Base-by-base conservation (phyloP, 92 coral and sea anemone genomes). In the Ricordea florida region DNA sequence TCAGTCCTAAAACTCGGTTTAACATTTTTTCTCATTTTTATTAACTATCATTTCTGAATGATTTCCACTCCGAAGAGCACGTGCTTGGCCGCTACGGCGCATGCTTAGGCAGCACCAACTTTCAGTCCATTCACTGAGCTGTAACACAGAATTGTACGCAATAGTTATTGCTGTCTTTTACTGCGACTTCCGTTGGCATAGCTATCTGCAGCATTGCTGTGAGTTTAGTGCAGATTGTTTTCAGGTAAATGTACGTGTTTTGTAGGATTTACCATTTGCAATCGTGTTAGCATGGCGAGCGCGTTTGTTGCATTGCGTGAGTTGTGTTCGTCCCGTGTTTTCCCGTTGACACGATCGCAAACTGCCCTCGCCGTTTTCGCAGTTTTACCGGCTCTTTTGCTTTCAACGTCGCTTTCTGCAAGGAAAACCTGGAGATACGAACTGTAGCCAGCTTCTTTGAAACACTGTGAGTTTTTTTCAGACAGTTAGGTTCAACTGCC, bases 31-130 rank as follows among this genome's bases (percentile, higher is more conserved):
- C 17, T 40, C 38, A 53, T 69, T 37, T 37, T 49, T 37, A 52
- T 69, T 62, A 52, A 69, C 51, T 69, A n/a, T 52, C 63, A 69
- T 69, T 64, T 22, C 40, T 14, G 2, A 36, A 11, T 51, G 53
- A 51, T 70, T 62, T 40, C 53, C 65, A 70, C 34, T 57, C 34
- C 26, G 30, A 6, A 29, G 77, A 53, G 36, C 77, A 70, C 77
- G 77, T 70, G 77, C 33, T 70, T 25, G 28, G 2, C 21, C 27
- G 5, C 22, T 26, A 3, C 25, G 8, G 65, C 77, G 77, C 77
- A 70, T 55, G 77, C 77, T 31, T 56, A 18, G 15, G 17, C 13
- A 27, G 53, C n/a, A 15, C 1, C 24, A 23, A 9, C 33, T 14
- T 58, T 33, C 26, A 17, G 3, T 47, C 9, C 25, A 11, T 45